Base-by-base conservation (phyloP, 1,140 invertebrate genomes). In the Ditylenchus dipsaci region DNA sequence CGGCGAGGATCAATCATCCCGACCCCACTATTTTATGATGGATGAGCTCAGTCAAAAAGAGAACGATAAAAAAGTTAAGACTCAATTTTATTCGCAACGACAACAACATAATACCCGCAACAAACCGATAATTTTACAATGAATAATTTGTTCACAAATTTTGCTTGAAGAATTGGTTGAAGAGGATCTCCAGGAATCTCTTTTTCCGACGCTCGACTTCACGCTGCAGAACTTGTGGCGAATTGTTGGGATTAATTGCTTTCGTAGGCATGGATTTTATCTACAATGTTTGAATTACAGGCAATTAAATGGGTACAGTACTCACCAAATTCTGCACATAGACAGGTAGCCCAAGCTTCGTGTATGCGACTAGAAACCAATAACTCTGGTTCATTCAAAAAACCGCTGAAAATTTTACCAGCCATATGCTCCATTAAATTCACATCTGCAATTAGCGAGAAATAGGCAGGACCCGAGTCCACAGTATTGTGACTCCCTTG, bases 211-310 rank as follows among this genome's bases (percentile, higher is more conserved):
- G 43, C 17, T n/a, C 53, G 8, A 47, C 21, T 63, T 71, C 69
- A n/a, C 61, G 26, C 26, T 63, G 53, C 29, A 71, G 53, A 63
- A 71, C 58, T 63, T 62, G 59, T 19, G 72, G 71, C 8, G 68
- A 71, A 63, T 71, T 73, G 33, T 71, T 71, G 27, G 73, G 38
- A 60, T 71, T 71, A 1, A 71, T 67, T 19, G 68, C 61, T 21
- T 45, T 70, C 1, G 15, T 71, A 7, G 69, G 71, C 58, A 42
- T 42, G n/a, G 26, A 29, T 43, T 71, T 70, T 0, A 69, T 15
- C 68, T 69, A 56, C 38, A 68, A 74, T n/a, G n/a, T n/a, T n/a
- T n/a, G n/a, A n/a, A n/a, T n/a, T n/a, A n/a, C n/a, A n/a, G n/a
- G n/a, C n/a, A n/a, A n/a, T n/a, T n/a, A n/a, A n/a, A n/a, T n/a